Percentiles rank a stretch among this genome's conserved stretches.
Evolutionary conservation across 2,888 invertebrate species (phyloP).

Genomic region (Aleiodes testaceus): DNA sequence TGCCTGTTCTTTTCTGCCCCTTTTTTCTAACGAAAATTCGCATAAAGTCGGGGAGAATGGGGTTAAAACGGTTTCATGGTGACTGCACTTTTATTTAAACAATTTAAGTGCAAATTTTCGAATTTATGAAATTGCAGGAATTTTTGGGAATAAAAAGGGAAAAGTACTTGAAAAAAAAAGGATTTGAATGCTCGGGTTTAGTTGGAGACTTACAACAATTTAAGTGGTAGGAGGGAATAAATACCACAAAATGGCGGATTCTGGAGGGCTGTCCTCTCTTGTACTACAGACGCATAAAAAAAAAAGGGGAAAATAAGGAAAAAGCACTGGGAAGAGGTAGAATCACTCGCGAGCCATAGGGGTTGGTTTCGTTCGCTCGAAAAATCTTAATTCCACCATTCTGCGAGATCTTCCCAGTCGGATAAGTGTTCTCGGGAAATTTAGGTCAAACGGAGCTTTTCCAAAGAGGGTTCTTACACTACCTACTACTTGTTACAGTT

Average conservation of each 20-base stretch:
- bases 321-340: neutral
- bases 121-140: too few species aligned
- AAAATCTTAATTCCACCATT: constrained; percentile 41
- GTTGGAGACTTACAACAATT: neutral
- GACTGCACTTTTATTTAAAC: too few species aligned
- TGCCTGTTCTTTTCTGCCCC: neutral
- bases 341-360: constrained; percentile 2
- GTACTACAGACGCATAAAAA: neutral
- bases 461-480: constrained; percentile 13
- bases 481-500: constrained; percentile 20
- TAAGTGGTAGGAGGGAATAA: constrained; percentile 7
- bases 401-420: constrained; percentile 21
- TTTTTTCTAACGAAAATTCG: too few species aligned
- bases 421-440: constrained; percentile 28
- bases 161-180: neutral
- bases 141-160: too few species aligned
- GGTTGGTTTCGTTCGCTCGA: neutral
- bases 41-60: too few species aligned
- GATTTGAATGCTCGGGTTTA: neutral
- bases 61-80: too few species aligned
- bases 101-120: too few species aligned
- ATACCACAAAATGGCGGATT: constrained; percentile 6
- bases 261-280: neutral
- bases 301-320: neutral
- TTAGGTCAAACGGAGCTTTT: constrained; percentile 36